Evolutionary conservation across 2,888 invertebrate species (phyloP).

Genomic region (Drosophila maculinotata): DNA sequence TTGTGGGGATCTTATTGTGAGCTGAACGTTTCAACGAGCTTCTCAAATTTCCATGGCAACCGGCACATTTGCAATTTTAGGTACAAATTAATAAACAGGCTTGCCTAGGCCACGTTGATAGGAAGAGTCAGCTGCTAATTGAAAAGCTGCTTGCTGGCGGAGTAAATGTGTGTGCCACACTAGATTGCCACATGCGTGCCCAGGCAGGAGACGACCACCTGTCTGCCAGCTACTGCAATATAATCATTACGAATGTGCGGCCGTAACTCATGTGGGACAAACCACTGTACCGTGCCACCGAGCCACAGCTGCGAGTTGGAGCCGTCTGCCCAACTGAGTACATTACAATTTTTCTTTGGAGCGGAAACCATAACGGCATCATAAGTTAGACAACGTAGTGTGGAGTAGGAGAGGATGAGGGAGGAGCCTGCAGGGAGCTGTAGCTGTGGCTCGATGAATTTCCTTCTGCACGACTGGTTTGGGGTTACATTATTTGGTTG

Average conservation of each 20-base stretch:
- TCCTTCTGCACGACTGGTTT: conserved; percentile 21
- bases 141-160: conserved; percentile 8
- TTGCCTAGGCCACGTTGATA: no score
- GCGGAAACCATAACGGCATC: conserved; percentile 43
- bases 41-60: conserved; percentile 20
- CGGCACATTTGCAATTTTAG: conserved; percentile 32
- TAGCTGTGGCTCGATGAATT: conserved; percentile 15
- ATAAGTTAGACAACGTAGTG: conserved; percentile 26
- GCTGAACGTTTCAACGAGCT: conserved; percentile 6
- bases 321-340: conserved; percentile 22
- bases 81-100: conserved; percentile 44
- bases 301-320: conserved; percentile 13
- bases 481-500: conserved; percentile 26
- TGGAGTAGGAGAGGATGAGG: background rate
- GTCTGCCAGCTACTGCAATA: conserved; percentile 51
- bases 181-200: background rate
- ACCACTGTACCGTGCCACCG: background rate
- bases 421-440: background rate
- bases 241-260: conserved; percentile 68
- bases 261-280: conserved; percentile 50
- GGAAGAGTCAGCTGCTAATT: conserved; percentile 30
- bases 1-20: conserved; percentile 11
- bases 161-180: conserved; percentile 10
- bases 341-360: conserved; percentile 47
- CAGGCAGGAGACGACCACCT: conserved; percentile 6